A percentile compares a stretch with the other conserved stretches of the same genome.
Evolutionary conservation across 2,797 vertebrate species (phyloP).

Genomic region (Anisognathus igniventris): DNA sequence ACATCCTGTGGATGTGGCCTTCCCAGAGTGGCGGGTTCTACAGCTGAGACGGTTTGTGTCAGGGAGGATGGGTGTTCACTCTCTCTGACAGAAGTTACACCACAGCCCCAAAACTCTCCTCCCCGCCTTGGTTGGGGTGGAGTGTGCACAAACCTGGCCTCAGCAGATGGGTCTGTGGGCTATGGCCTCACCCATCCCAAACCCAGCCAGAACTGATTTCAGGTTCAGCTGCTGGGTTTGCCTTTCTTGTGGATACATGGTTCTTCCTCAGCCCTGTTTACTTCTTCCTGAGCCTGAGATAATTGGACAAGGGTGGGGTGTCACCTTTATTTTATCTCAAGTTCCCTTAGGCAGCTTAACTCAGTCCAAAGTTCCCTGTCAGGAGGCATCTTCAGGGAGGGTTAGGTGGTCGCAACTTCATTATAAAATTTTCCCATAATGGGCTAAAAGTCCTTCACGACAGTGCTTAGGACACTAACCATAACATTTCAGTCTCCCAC

Average conservation of each 20-base stretch:
- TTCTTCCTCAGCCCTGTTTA: neutral
- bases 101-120: neutral
- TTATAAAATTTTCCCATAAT: neutral
- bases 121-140: fast-evolving
- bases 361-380: neutral
- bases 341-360: neutral
- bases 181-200: neutral
- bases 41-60: fast-evolving
- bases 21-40: fast-evolving
- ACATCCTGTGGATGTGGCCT: fast-evolving
- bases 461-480: neutral
- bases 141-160: neutral
- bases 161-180: neutral
- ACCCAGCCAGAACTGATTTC: fast-evolving
- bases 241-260: neutral
- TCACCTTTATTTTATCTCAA: neutral
- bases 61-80: neutral
- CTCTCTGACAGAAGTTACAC: neutral
- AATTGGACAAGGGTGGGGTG: neutral
- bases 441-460: neutral
- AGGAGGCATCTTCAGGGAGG: neutral
- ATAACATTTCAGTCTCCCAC: neutral
- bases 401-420: fast-evolving
- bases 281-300: neutral
- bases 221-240: neutral